phyloP scores from a whole-genome alignment of 2,888 invertebrate species.

The Cosmia pyralina region DNA sequence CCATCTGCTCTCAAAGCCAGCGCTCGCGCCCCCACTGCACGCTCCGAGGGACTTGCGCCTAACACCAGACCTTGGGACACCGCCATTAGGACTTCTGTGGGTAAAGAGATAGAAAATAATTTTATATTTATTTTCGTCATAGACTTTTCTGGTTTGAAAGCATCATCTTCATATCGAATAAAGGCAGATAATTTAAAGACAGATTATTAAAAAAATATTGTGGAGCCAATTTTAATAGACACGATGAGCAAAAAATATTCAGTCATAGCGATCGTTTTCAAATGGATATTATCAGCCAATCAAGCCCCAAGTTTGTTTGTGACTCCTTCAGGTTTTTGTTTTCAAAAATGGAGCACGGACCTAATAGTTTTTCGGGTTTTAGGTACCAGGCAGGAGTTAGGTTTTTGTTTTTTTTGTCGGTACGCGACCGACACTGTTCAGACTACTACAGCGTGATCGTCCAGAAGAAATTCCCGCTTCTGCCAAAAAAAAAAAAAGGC shows the following conservation, averaged over 20 bases:
- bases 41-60: constrained; percentile 81
- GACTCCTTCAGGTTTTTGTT: neutral
- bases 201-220: neutral
- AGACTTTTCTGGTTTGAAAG: neutral
- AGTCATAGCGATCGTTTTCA: neutral
- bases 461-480: neutral
- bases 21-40: constrained; percentile 90
- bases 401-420: neutral
- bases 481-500: constrained; percentile 11
- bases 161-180: neutral
- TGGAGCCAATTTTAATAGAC: constrained; percentile 18
- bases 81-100: constrained; percentile 93
- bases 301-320: neutral
- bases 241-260: constrained; percentile 6
- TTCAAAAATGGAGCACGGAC: neutral
- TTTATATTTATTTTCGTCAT: neutral
- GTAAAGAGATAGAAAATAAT: constrained; percentile 13
- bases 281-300: neutral
- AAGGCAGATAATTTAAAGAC: neutral
- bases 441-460: neutral
- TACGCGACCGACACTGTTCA: neutral
- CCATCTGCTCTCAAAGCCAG: constrained; percentile 81
- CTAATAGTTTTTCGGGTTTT: neutral
- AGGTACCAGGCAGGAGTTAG: neutral
- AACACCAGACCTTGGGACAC: constrained; percentile 93